Base-by-base conservation (phyloP, 2,888 invertebrate genomes). In the Nomada hirtipes region DNA sequence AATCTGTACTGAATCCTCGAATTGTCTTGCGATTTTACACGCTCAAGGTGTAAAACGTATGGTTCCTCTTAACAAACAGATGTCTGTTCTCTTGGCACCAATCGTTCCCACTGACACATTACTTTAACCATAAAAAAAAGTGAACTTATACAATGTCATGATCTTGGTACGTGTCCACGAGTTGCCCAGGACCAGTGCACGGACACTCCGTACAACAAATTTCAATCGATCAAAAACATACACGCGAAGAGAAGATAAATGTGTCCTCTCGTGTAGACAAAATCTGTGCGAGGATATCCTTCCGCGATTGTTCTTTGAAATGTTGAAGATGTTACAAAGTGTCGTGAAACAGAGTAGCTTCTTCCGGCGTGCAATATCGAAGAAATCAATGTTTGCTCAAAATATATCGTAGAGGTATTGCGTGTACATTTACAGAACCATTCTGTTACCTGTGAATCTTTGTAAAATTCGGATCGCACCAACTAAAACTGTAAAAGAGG, bases 91-190 rank as follows among this genome's bases (percentile, higher is more conserved):
- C 63, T 74, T 73, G 42, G 57, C 78, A 23, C 52, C 52, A 55
- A 50, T 70, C 55, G 71, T 75, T 78, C 79, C 76, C 88, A 78
- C 70, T 79, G 76, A 64, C 80, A 73, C 59, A 59, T 83, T 64
- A 65, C 60, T 52, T 55, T 76, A 88, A 42, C 76, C 78, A 68
- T 65, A 79, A 15, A 78, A 36, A 36, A 85, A 87, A 88, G 76
- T 85, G 44, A 83, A 87, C 61, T 78, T 65, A 74, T 71, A 68
- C 53, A 79, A 79, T 57, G 64, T 68, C 74, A 59, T 64, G 76
- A 75, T 57, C 44, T 77, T 64, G 36, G 69, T 76, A 50, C 42
- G 26, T 55, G 57, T 73, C 67, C 63, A 64, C n/a, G 44, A 61
- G 47, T 69, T n/a, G 20, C n/a, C 59, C 15, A 7, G 61, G 47